phyloP scores from a whole-genome alignment of 2,113 vertebrate genomes.

The Pachypanchax playfairii region DNA sequence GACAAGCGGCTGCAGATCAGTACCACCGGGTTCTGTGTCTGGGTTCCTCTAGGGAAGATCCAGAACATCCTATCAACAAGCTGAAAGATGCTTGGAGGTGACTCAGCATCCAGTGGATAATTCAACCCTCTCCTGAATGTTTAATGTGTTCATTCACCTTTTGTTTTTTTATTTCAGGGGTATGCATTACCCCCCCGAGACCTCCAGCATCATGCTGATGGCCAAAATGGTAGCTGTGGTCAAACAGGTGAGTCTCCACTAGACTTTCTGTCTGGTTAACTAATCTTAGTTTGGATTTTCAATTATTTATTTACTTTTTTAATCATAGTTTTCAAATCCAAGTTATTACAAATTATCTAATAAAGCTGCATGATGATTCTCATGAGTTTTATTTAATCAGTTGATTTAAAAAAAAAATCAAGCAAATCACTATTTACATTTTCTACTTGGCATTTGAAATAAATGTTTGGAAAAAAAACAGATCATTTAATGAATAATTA shows the following conservation, averaged over 20 bases:
- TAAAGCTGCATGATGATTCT: no score
- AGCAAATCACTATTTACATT: no score
- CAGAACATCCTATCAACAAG: conserved; percentile 91
- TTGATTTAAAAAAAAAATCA: no score
- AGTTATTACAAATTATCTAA: no score
- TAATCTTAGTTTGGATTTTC: no score
- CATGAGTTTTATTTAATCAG: no score
- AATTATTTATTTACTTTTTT: neutral
- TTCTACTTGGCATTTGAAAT: no score
- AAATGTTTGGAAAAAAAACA: no score
- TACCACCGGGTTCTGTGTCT: conserved; percentile 91
- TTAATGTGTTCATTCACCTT: neutral
- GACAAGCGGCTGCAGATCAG: conserved; percentile 88
- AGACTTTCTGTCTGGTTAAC: no score
- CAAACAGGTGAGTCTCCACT: conserved; percentile 87
- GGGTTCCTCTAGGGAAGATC: conserved; percentile 86
- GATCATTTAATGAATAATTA: no score
- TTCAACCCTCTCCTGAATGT: neutral
- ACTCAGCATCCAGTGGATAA: neutral
- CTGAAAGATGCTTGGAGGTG: conserved; percentile 96
- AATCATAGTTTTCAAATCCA: no score
- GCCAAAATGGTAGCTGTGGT: conserved; percentile 92
- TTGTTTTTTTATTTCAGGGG: conserved; percentile 78
- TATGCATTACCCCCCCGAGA: conserved; percentile 95
- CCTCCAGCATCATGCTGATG: conserved; percentile 96